Evolutionary conservation across 2,888 invertebrate genomes (phyloP), one percentile per base, ranked within the genome.

Genomic region (Liopterus haemorrhoidalis): DNA sequence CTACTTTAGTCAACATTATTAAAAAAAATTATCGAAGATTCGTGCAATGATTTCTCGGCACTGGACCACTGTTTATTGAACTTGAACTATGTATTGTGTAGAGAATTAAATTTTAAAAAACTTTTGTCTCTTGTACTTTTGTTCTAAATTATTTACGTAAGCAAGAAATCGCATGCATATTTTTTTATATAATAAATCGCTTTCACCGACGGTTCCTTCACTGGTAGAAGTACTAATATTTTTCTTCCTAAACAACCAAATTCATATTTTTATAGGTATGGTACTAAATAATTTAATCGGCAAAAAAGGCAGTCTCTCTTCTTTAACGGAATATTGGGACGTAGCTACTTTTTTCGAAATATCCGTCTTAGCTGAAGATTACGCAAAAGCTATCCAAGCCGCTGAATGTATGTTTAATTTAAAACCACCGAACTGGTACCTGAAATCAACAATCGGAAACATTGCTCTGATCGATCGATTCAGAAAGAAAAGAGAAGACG

Each of bases 321-420:
- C 91, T 0, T 72, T 99, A 14, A 86, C 85, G 56, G 96, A 99
- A 64, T 99, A 99, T 64, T 99, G 99, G 99, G 96, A 96, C 67
- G 96, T 99, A 9, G 96, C 96, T 0, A 96, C 93, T 2, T 99
- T 93, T 74, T 96, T 97, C 67, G 96, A 96, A 71, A 96, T 97
- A 54, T 94, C 94, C 33, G 96, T 99, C 0, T 72, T 99, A 20
- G 95, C 95, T 2, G 93, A 96, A 67, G 95, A 99, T 67, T 97
- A 95, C 65, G 79, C 84, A 9, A 97, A 97, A 69, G 96, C 97
- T 0, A 87, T 93, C 56, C 93, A 94, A 70, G 97, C 97, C 9
- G 94, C 97, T 0, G 88, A 90, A 64, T 89, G 87, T 62, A 91
- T 91, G 91, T 91, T 90, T 59, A 87, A 85, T 66, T 65, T 91